Evolutionary conservation across 2,113 vertebrate genomes (phyloP).

Genomic region (Dolichotis patagonum): DNA sequence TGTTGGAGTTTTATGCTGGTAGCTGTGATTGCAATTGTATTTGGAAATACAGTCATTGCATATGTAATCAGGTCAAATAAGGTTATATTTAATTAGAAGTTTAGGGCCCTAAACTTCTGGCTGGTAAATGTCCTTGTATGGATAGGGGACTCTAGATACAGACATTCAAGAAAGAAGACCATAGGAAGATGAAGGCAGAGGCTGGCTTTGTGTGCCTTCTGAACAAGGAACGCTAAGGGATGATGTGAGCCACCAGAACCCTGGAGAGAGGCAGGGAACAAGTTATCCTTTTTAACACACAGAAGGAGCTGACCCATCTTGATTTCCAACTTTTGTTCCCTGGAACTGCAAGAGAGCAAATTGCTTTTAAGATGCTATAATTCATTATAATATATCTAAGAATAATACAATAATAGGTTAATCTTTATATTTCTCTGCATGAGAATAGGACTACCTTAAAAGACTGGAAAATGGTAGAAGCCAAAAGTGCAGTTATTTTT

Average conservation of each 20-base stretch:
- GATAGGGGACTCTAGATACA: not conserved
- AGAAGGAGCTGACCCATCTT: not conserved
- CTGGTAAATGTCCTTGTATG: not conserved
- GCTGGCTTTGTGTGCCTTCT: not conserved
- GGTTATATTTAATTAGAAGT: not conserved
- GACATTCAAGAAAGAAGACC: not conserved
- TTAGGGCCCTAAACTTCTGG: not conserved
- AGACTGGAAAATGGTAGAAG: not conserved
- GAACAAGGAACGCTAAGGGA: not conserved
- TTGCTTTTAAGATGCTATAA: not conserved
- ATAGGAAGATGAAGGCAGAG: not conserved
- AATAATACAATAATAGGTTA: not conserved
- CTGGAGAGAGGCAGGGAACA: not conserved
- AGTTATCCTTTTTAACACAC: not conserved
- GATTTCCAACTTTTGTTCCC: not conserved
- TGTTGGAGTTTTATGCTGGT: not conserved
- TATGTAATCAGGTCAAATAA: not conserved
- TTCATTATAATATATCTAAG: not conserved
- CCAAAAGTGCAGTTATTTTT: not conserved
- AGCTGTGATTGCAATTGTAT: not conserved
- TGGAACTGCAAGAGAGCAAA: not conserved
- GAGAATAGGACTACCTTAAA: not conserved
- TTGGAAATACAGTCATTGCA: not conserved
- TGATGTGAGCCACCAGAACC: not conserved
- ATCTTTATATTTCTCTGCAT: not conserved